A percentile compares a stretch with the other conserved stretches of the same genome.
phyloP scores from a whole-genome alignment of 2,113 vertebrate genomes.

The Ursus arctos region DNA sequence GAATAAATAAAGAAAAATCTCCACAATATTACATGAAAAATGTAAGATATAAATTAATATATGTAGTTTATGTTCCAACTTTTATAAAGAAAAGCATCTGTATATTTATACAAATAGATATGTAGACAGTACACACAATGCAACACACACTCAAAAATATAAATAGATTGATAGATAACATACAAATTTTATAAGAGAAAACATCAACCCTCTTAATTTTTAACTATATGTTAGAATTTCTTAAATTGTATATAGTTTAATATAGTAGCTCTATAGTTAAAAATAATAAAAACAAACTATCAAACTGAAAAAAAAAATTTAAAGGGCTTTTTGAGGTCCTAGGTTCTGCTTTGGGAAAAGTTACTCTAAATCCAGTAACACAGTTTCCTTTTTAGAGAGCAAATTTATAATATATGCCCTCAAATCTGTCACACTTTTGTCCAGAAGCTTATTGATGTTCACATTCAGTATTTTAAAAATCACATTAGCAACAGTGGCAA shows the following conservation, averaged over 20 bases:
- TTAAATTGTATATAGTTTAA: background rate
- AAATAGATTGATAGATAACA: background rate
- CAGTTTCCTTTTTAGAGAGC: background rate
- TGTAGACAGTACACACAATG: background rate
- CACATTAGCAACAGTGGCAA: background rate
- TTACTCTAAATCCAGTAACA: background rate
- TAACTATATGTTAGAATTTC: background rate
- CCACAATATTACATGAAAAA: background rate
- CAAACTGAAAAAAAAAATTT: background rate
- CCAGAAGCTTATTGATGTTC: background rate
- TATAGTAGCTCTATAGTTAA: background rate
- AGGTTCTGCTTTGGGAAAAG: background rate
- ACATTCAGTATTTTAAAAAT: background rate
- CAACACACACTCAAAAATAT: background rate
- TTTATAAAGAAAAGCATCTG: background rate
- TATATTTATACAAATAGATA: background rate
- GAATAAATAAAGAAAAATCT: background rate
- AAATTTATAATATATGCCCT: background rate
- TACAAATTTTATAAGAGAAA: background rate
- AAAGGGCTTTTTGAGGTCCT: background rate
- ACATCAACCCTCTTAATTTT: background rate
- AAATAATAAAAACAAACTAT: background rate
- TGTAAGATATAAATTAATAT: background rate
- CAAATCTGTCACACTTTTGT: background rate
- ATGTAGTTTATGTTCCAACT: background rate